Base-by-base conservation (phyloP, 2,797 vertebrate species). In the Lagocephalus sceleratus region DNA sequence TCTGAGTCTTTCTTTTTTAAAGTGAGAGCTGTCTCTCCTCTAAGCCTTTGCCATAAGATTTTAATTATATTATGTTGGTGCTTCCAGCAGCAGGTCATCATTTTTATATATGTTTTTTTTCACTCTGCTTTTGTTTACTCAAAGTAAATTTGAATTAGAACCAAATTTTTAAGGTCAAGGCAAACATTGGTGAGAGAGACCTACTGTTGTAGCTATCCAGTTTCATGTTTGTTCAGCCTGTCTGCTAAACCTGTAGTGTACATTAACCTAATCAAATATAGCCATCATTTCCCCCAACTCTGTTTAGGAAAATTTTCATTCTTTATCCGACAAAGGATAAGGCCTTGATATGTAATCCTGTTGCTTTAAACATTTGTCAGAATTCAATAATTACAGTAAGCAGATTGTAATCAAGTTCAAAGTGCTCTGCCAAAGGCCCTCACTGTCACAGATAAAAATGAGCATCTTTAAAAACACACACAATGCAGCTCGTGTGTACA, bases 291-390 rank as follows among this genome's bases (percentile, higher is more conserved):
- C 61, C 67, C 71, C 51, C 71, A 19, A 75, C 81, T 78, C 88
- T 87, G 85, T 89, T 88, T 84, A 82, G 73, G 79, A 86, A 86
- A 68, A 72, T 70, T 46, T 68, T 73, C 68, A 65, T 73, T 76
- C 60, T 84, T 78, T 71, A 68, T 83, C 75, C 75, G 46, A 72
- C 70, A 60, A 72, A 68, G 79, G 71, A 76, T 75, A 68, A 71
- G 58, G 73, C 79, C 80, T 81, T 87, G 86, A 82, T 82, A 85
- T 85, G 77, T 71, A 88, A 87, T 87, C 83, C 73, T 14, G 62
- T 53, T 81, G 75, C 71, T 88, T 88, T 87, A 88, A 88, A 89
- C 83, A 86, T 86, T 87, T 88, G 81, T 87, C 85, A 85, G 82
- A 81, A 82, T 81, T 81, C 76, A 88, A 83, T 87, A 87, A 88